Base-by-base conservation (phyloP, 2,797 vertebrate species). In the Clarias fuscus region DNA sequence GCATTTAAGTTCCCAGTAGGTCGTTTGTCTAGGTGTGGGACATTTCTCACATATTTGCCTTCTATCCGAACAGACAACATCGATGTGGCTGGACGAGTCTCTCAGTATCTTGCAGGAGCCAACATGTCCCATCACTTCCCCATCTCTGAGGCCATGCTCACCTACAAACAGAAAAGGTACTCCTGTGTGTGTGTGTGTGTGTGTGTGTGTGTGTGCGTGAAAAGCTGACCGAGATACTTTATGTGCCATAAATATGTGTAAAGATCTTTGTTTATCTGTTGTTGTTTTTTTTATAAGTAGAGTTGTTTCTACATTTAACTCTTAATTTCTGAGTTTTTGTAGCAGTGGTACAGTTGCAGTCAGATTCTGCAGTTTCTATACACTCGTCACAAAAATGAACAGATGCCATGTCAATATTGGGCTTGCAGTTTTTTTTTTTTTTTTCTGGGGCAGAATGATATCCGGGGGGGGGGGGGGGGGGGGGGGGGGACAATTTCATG, bases 111-210 rank as follows among this genome's bases (percentile, higher is more conserved):
- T 86, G 93, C 93, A 3, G 95, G 95, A 70, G 96, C 96, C 87
- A 95, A 93, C 76, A 92, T 95, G 73, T 96, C 96, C 56, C 96
- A 96, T 88, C 96, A 96, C 91, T 96, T 96, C 88, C 96, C 96
- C 88, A 96, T 96, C 91, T 96, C 96, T 14, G 96, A 96, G 80
- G 96, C 96, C 83, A 96, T 96, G 96, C 95, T 96, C 83, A 96
- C 96, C 86, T 96, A 96, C 91, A 96, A 96, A 86, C 96, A 96
- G 91, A 96, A 96, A 92, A 96, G 96, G 96, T 96, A 94, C 62
- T 14, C 8, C 65, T 2, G 70, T 86, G 90, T 86, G 83, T 75
- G 81, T 59, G 83, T 30, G 58, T 48, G 71, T 59, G 56, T 78
- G 43, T 30, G 75, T 68, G 73, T 78, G 84, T 85, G 37, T 30